Evolutionary conservation across 2,888 invertebrate genomes (phyloP), one percentile per base, ranked within the genome.

Genomic region (Keiferia lycopersicella): DNA sequence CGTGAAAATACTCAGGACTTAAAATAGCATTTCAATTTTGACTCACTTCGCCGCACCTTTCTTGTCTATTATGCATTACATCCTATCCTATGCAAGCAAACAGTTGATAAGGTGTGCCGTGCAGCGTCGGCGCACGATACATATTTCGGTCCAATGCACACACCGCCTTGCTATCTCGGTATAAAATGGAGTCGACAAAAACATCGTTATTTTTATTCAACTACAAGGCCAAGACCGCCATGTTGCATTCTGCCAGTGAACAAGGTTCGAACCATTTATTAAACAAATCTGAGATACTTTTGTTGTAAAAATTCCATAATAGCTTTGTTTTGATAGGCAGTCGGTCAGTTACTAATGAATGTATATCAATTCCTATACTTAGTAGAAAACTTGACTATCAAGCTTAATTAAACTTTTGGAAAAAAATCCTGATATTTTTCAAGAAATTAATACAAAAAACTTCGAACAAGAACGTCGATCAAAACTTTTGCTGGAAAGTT

Each of bases 201-300:
- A 88, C 85, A 86, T 82, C 74, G 84, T 86, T 90, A 90, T 90
- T 90, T 90, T 88, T 88, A 86, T 86, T 81, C 85, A 77, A 70
- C 74, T 66, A 63, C 87, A 90, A 90, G 91, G 91, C 82, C 86
- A 82, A 77, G 77, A 71, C 79, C 83, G 86, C 86, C 86, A 86
- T 86, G 74, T 85, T 90, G 87, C 85, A 88, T 84, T 87, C 83
- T 76, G 73, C 71, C 79, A 81, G 81, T 84, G 86, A 87, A 87
- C 88, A 88, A 83, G 79, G 74, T 79, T 75, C 77, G 8, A 77
- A 81, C 73, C 73, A 70, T 69, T 68, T 68, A 68, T 60, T 56
- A 60, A 45, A 48, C 48, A 56, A 60, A 57, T 48, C 64, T 65
- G 53, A 18, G 45, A 57, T 30, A 22, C 59, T n/a, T 59, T 18